Evolutionary conservation across 2,113 vertebrate species (phyloP).

Genomic region (Gambusia holbrooki): DNA sequence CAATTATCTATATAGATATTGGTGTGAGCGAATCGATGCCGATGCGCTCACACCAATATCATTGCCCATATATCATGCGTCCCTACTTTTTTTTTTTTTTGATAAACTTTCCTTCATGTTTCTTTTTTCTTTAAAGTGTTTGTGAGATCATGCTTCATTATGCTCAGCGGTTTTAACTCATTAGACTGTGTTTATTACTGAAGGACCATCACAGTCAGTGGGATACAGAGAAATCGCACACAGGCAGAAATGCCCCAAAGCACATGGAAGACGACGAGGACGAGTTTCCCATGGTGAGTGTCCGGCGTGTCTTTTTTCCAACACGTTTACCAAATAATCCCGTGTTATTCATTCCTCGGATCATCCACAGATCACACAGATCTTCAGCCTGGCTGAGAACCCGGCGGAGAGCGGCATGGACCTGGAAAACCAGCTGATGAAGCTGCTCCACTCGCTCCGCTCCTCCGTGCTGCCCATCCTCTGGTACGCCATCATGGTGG

Average conservation of each 20-base stretch:
- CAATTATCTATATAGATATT: too few species aligned
- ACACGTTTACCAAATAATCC: neutral
- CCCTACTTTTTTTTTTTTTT: too few species aligned
- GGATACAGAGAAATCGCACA: slow-evolving; percentile 18
- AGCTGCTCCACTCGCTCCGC: slow-evolving; percentile 70
- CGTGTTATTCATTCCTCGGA: neutral
- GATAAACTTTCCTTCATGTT: neutral
- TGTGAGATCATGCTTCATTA: neutral
- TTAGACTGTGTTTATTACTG: neutral
- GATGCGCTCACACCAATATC: too few species aligned
- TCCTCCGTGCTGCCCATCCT: slow-evolving; percentile 66
- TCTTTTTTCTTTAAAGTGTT: neutral
- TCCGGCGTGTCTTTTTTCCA: neutral
- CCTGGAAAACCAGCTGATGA: slow-evolving; percentile 68
- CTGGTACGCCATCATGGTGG: slow-evolving; percentile 78
- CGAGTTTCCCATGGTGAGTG: slow-evolving; percentile 63
- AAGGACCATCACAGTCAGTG: slow-evolving; percentile 44
- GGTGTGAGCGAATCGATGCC: too few species aligned
- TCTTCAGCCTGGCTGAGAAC: slow-evolving; percentile 76
- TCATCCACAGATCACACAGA: slow-evolving; percentile 76
- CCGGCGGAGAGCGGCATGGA: slow-evolving; percentile 6
- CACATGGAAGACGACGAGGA: slow-evolving; percentile 31
- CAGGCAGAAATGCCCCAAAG: slow-evolving; percentile 1
- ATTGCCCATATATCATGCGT: too few species aligned
- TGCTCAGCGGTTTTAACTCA: neutral